Percentiles rank a stretch among this genome's conserved stretches.
Conservation (phyloP, 2,888 invertebrate species). For the Melanotus villosus region DNA sequence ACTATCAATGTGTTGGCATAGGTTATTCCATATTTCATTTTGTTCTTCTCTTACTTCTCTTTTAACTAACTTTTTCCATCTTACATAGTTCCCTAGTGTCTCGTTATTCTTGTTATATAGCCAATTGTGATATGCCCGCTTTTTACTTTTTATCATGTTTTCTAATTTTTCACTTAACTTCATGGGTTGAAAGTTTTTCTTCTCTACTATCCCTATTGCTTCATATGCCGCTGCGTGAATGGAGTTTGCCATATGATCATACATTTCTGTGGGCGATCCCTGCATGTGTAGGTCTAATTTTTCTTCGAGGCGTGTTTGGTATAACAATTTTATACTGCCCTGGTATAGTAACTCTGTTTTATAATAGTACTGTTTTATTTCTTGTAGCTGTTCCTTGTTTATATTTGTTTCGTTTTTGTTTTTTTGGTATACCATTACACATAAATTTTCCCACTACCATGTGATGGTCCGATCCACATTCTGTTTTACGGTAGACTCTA, state of each 20-base stretch:
- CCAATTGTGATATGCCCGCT: not conserved
- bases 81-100: not conserved
- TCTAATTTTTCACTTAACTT: not conserved
- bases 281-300: not conserved
- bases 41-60: not conserved
- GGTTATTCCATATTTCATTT: no score
- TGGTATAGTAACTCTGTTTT: not conserved
- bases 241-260: not conserved
- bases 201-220: not conserved
- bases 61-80: not conserved
- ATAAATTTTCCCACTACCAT: not conserved
- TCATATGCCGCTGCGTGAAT: not conserved
- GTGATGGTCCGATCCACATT: conserved; percentile 12
- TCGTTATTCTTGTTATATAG: not conserved
- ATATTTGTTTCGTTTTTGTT: not conserved
- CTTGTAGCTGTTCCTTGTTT: not conserved
- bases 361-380: not conserved
- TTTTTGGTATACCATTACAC: not conserved
- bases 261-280: not conserved
- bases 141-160: not conserved
- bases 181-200: not conserved
- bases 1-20: no score
- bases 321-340: not conserved
- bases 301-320: not conserved
- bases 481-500: not conserved